Base-by-base conservation (phyloP, 2,888 invertebrate genomes). In the Seladonia tumulorum region DNA sequence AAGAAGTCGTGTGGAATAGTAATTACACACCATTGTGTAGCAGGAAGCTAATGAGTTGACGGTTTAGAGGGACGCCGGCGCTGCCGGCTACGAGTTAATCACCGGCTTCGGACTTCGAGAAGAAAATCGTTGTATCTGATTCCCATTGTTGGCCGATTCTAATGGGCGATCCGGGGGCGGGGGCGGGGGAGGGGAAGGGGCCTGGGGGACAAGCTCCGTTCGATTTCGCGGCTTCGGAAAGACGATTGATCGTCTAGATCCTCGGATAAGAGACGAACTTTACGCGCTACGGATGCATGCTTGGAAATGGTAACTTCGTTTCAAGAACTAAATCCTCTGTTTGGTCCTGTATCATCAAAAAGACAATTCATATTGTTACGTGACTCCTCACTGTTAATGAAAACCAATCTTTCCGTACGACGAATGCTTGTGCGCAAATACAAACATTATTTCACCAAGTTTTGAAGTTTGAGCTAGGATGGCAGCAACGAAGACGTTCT, bases 41-140 rank as follows among this genome's bases (percentile, higher is more conserved):
- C 81, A 45, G 39, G 72, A 29, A 63, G 72, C 47, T 25, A 53
- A 57, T 16, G 83, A 75, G 63, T 76, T 42, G 45, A 47, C 74
- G 57, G 42, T 45, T 70, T 8, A 29, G 29, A 49, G 72, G 29
- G 29, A 71, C 45, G 49, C 47, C 18, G 29, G 29, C 29, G 47
- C 29, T 22, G 47, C 35, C 22, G 72, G 72, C 18, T 72, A 39
- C 29, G 39, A 68, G 22, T 18, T 66, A 66, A 66, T 66, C 66
- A 66, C 66, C 66, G 66, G 29, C 66, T 66, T 66, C 66, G 66
- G 29, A 49, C 42, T 49, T 39, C 49, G 39, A 77, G 47, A 68
- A 39, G 66, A 49, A 53, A 57, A 25, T 25, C 29, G 14, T 42
- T 29, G 35, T 66, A 29, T 66, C 25, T 45, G 45, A 25, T 71